These are phyloP conservation scores for Vollenhovia emeryi DNA, from an alignment of 1,140 invertebrate genomes.

Conservation along the genomic window DNA sequence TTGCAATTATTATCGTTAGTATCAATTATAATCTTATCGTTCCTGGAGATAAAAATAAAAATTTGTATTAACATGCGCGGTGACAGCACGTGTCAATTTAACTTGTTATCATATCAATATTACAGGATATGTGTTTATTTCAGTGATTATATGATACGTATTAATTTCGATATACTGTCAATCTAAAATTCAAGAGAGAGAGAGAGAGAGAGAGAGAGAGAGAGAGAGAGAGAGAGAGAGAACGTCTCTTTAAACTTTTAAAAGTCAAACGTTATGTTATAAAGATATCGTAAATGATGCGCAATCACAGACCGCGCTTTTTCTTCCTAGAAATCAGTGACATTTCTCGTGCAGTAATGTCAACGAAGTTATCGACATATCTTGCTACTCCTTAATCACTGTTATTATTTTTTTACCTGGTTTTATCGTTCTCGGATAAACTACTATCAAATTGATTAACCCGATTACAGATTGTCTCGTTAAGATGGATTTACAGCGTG, in stretches of 20 bases:
- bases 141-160: not conserved
- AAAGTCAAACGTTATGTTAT: not conserved
- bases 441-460: constrained; percentile 42
- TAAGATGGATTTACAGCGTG: not conserved
- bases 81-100: not conserved
- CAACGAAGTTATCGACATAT: constrained; percentile 13
- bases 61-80: constrained; percentile 8
- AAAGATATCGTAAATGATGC: not conserved
- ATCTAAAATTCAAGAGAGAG: not conserved
- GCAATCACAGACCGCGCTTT: not conserved
- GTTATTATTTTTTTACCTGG: constrained; percentile 17
- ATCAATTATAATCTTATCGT: constrained; percentile 53
- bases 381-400: not conserved
- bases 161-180: not conserved
- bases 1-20: constrained; percentile 45
- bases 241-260: not conserved
- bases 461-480: constrained; percentile 25
- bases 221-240: not conserved
- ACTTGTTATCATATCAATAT: not conserved
- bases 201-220: no score
- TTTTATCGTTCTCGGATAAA: not conserved
- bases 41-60: constrained; percentile 22
- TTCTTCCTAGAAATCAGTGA: not conserved
- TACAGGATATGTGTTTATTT: constrained; percentile 36
- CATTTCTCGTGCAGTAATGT: not conserved